Percentiles rank a stretch among this genome's conserved stretches.
Evolutionary conservation across 2,797 vertebrate genomes (phyloP).

Genomic region (Betta splendens): DNA sequence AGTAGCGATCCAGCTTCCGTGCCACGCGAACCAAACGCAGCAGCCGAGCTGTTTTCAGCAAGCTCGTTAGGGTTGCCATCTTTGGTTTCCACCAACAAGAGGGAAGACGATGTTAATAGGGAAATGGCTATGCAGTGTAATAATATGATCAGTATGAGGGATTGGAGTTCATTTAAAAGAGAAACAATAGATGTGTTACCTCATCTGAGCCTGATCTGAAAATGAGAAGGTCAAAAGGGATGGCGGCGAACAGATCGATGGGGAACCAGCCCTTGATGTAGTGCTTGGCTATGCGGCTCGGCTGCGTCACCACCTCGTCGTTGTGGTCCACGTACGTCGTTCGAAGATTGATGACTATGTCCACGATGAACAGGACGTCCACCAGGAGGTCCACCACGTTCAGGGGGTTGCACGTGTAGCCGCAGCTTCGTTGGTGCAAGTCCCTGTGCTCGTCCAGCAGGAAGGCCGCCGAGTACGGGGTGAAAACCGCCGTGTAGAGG

Average conservation of each 20-base stretch:
- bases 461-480: slow-evolving; percentile 94
- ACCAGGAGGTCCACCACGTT: slow-evolving; percentile 92
- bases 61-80: slow-evolving; percentile 93
- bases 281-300: slow-evolving; percentile 89
- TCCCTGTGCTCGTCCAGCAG: slow-evolving; percentile 90
- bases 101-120: slow-evolving; percentile 16
- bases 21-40: slow-evolving; percentile 95
- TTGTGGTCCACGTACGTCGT: slow-evolving; percentile 94
- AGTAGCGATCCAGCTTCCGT: slow-evolving; percentile 95
- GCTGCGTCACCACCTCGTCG: slow-evolving; percentile 93
- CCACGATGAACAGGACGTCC: slow-evolving; percentile 95
- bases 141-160: too few species aligned
- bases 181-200: slow-evolving; percentile 83
- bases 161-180: not conserved
- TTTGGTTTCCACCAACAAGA: slow-evolving; percentile 54
- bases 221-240: slow-evolving; percentile 96
- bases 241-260: slow-evolving; percentile 94
- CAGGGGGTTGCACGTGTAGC: slow-evolving; percentile 91
- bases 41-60: slow-evolving; percentile 94
- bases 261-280: slow-evolving; percentile 98
- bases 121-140: slow-evolving; percentile 7
- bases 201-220: slow-evolving; percentile 93
- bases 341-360: slow-evolving; percentile 96
- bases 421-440: slow-evolving; percentile 81
- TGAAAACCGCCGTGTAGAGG: slow-evolving; percentile 96